These are phyloP conservation scores for Daboia siamensis DNA, from an alignment of 2,113 vertebrate species.

Conservation along the genomic window DNA sequence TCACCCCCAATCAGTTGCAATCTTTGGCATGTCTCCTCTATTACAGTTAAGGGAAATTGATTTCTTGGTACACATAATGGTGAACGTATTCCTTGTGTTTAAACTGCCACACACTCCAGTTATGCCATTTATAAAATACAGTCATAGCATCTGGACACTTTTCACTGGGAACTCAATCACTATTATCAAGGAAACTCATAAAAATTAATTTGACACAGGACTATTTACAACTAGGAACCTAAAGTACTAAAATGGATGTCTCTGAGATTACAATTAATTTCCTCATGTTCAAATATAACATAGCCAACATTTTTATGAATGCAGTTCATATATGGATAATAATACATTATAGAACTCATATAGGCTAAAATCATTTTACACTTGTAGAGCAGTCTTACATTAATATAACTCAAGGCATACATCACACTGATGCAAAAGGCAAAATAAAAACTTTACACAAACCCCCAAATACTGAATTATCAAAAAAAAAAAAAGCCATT, in stretches of 20 bases:
- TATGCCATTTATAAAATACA: conserved; percentile 7
- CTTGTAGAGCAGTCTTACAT: not conserved
- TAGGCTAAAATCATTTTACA: not conserved
- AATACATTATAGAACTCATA: not conserved
- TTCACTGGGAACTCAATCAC: conserved; percentile 14
- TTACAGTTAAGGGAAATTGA: not conserved
- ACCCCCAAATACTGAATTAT: not conserved
- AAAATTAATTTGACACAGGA: not conserved
- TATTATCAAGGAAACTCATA: not conserved
- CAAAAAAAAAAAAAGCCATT: not conserved
- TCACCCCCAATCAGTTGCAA: conserved; percentile 1
- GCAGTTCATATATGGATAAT: not conserved
- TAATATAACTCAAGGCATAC: not conserved
- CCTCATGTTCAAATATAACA: not conserved
- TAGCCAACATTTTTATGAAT: not conserved
- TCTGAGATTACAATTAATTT: not conserved
- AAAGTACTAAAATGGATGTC: not conserved
- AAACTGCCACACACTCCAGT: conserved; percentile 19
- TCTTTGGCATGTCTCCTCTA: not conserved
- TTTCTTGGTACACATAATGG: not conserved
- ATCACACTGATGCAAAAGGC: not conserved
- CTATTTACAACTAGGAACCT: not conserved
- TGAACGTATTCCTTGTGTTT: not conserved
- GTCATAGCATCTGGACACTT: conserved; percentile 6
- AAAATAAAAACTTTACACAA: not conserved